Conservation (phyloP, 2,113 vertebrate species). For the Oncorhynchus clarkii region DNA sequence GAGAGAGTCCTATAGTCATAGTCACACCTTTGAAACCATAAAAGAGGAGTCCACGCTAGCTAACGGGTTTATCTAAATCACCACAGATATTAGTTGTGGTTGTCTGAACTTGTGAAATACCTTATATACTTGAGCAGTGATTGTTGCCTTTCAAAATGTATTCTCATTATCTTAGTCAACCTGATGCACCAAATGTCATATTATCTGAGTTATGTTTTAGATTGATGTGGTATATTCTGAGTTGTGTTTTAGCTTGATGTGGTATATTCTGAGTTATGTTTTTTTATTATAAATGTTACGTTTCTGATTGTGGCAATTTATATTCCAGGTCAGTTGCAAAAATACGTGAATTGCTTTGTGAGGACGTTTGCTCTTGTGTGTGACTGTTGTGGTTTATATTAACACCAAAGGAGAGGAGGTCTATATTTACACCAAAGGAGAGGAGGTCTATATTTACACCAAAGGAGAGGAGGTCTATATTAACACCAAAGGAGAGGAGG, state of each 20-base stretch:
- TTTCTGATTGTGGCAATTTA: no score
- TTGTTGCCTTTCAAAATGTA: slow-evolving; percentile 45
- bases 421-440: no score
- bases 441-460: no score
- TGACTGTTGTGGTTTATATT: no score
- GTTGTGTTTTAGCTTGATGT: no score
- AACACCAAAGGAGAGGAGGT: no score
- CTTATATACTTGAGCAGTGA: slow-evolving; percentile 62
- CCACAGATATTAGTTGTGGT: slow-evolving; percentile 65
- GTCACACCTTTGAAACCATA: slow-evolving; percentile 67
- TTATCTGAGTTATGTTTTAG: not conserved
- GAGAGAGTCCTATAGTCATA: slow-evolving; percentile 58
- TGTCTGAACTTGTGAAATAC: slow-evolving; percentile 68
- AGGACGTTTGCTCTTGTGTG: slow-evolving; percentile 3
- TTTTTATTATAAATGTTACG: not conserved
- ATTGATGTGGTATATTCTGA: no score
- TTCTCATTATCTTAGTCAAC: slow-evolving; percentile 10
- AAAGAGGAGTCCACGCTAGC: slow-evolving; percentile 38
- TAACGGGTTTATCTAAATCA: slow-evolving; percentile 74
- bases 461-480: no score
- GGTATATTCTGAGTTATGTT: no score
- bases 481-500: no score
- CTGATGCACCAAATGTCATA: slow-evolving; percentile 21
- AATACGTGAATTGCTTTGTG: not conserved
- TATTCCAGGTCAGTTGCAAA: no score